Percentiles rank a stretch among this genome's conserved stretches.
These are phyloP conservation scores for Cistogaster globosa DNA, from an alignment of 2,888 invertebrate genomes.

Conservation along the genomic window DNA sequence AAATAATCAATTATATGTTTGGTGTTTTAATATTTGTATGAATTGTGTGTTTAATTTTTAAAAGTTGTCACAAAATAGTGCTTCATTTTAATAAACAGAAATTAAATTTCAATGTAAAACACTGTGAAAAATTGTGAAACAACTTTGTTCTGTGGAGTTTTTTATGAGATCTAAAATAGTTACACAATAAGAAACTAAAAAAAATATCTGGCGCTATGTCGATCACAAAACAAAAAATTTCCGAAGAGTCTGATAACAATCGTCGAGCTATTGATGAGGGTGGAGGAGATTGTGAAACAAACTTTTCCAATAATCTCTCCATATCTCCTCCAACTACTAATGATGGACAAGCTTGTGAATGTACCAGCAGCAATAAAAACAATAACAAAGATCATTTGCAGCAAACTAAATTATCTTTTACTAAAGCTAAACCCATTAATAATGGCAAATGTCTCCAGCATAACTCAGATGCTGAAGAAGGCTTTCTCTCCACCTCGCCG, in stretches of 20 bases:
- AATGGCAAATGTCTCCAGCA: conserved; percentile 64
- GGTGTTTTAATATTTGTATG: not conserved
- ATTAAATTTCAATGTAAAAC: not conserved
- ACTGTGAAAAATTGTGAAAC: no score
- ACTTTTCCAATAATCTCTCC: conserved; percentile 27
- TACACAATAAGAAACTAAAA: conserved; percentile 27
- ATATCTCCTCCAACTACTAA: conserved; percentile 46
- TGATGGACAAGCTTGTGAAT: conserved; percentile 43
- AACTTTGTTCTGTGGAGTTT: not conserved
- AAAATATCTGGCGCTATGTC: conserved; percentile 44
- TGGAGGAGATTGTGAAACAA: conserved; percentile 34
- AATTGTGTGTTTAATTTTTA: not conserved
- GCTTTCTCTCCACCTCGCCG: conserved; percentile 79
- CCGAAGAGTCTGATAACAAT: conserved; percentile 21
- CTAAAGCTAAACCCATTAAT: conserved; percentile 67
- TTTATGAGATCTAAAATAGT: no score
- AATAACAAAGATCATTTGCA: conserved; percentile 67
- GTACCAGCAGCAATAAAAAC: conserved; percentile 56
- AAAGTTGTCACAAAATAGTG: not conserved
- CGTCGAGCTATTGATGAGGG: conserved; percentile 48
- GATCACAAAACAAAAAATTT: conserved; percentile 37
- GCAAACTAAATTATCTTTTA: conserved; percentile 72
- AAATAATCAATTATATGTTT: not conserved
- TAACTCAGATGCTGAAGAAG: conserved; percentile 75
- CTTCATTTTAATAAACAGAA: not conserved